Evolutionary conservation across 2,797 vertebrate genomes (phyloP).

Genomic region (Coregonus sp.): DNA sequence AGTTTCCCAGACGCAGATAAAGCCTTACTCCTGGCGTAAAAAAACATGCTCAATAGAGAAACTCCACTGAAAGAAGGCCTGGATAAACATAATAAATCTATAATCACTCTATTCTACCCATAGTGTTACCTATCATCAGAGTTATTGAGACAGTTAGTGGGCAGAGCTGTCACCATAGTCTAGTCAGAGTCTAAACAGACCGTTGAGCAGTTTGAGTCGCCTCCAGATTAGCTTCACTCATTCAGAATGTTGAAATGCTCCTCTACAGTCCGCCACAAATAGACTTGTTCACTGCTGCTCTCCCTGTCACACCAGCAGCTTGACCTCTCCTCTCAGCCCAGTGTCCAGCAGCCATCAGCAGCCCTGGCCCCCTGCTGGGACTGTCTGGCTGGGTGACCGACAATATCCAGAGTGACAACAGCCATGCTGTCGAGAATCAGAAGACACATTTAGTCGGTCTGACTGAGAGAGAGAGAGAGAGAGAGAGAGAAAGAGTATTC

Average conservation of each 20-base stretch:
- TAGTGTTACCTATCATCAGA: neutral
- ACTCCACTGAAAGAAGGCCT: neutral
- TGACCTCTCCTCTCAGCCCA: neutral
- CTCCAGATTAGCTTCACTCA: conserved; percentile 10
- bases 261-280: conserved; percentile 26
- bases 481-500: neutral
- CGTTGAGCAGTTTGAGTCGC: conserved; percentile 8
- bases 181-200: conserved; percentile 6
- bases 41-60: too few species aligned
- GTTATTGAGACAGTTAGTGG: neutral
- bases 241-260: conserved; percentile 30
- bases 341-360: conserved; percentile 9
- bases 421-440: neutral
- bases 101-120: neutral
- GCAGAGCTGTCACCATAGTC: neutral
- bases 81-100: neutral
- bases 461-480: neutral
- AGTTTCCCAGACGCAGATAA: too few species aligned
- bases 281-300: conserved; percentile 36
- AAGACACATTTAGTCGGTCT: neutral
- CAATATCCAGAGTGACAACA: conserved; percentile 35
- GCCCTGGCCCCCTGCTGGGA: neutral
- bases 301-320: conserved; percentile 16
- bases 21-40: too few species aligned
- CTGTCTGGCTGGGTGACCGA: neutral